Conservation (phyloP, 2,888 invertebrate species). For the Linnaemya vulpina region DNA sequence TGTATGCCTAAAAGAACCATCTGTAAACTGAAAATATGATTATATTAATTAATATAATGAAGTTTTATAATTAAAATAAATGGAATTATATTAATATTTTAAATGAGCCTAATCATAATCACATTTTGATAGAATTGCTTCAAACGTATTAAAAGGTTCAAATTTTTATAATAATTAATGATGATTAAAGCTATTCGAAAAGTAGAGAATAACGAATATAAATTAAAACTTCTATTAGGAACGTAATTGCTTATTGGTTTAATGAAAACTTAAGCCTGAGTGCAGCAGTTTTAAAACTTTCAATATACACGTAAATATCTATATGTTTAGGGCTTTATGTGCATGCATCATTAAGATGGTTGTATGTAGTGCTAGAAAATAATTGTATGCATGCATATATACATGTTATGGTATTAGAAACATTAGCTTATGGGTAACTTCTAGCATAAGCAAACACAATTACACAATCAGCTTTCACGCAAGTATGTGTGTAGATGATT, state of each 20-base stretch:
- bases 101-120: too few relatives aligned
- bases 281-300: constrained; percentile 4
- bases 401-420: constrained; percentile 6
- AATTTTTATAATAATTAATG: neutral
- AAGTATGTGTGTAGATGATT: neutral
- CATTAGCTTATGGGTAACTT: constrained; percentile 60
- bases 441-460: constrained; percentile 61
- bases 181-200: neutral
- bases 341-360: neutral
- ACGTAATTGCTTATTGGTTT: constrained; percentile 33
- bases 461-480: constrained; percentile 47
- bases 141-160: neutral
- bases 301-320: neutral
- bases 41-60: too few relatives aligned
- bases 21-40: too few relatives aligned
- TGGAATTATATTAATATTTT: too few relatives aligned
- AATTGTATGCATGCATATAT: neutral
- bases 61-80: too few relatives aligned
- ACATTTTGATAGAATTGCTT: neutral
- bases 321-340: neutral
- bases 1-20: too few relatives aligned
- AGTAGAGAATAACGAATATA: neutral
- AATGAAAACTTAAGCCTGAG: constrained; percentile 20
- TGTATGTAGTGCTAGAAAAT: constrained; percentile 18
- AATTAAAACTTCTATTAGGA: constrained; percentile 26